Evolutionary conservation across 1,140 invertebrate species (phyloP), one percentile per base, ranked within the genome.

Genomic region (Orussus abietinus): DNA sequence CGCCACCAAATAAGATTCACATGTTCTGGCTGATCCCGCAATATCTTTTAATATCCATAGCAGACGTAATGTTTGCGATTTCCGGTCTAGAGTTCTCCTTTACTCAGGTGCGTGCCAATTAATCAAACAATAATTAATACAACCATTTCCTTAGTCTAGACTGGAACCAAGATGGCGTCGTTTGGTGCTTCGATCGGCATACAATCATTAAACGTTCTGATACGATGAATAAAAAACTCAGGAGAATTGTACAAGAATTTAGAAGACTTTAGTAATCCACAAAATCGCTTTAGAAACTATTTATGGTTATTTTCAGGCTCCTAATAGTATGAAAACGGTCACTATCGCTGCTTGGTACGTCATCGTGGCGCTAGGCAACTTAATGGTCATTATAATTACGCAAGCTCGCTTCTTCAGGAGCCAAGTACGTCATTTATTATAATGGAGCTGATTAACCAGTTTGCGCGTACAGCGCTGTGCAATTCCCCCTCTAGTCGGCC

Each of bases 31-130:
- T 83, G 51, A 55, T 83, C 11, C 81, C 83, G 6, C 82, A 85
- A 55, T 82, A 83, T 57, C 41, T 82, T 12, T 48, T 83, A 2
- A 77, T 86, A 20, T 83, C 82, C 1, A 51, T 74, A 0, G 81
- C 68, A 4, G 83, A 85, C 62, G 69, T 85, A 22, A 74, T 86
- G 63, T 84, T 85, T 57, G 52, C 80, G 2, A 75, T 85, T 25
- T 83, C 82, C 19, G 81, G 82, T 12, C 64, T 84, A 1, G 75
- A 82, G 35, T 86, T 86, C 63, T 78, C 81, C 3, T 86, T 84
- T 58, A 77, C 78, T 18, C 80, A 85, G 74, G 80, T 81, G 59
- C 56, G 21, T 49, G 15, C 22, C 7, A 15, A 20, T 26, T 19
- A 51, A 31, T 43, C 25, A 19, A 25, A 28, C n/a, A 38, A 26